Evolutionary conservation across 2,888 invertebrate species (phyloP).

Genomic region (Chrysodeixis includens): DNA sequence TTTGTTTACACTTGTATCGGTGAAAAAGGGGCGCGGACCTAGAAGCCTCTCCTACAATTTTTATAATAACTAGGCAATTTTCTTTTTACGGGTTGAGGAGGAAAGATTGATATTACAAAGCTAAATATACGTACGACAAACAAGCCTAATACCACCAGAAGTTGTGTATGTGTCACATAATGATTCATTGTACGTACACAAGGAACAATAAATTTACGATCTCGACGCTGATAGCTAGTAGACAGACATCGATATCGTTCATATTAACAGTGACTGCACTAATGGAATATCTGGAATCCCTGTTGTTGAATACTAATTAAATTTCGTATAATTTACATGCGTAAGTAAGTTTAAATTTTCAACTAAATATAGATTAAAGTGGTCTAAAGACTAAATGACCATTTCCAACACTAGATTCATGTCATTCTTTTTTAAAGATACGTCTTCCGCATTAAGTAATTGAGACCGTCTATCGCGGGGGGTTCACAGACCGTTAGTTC

Average conservation of each 20-base stretch:
- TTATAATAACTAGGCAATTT: constrained; percentile 10
- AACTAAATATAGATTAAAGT: too few species aligned
- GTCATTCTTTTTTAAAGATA: too few species aligned
- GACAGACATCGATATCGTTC: background rate
- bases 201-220: background rate
- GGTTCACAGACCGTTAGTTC: too few species aligned
- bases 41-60: constrained; percentile 6
- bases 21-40: constrained; percentile 1
- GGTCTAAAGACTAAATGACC: too few species aligned
- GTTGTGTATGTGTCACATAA: too few species aligned
- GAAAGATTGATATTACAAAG: background rate
- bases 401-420: too few species aligned
- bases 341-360: too few species aligned
- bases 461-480: too few species aligned
- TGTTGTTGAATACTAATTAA: background rate
- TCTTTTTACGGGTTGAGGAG: background rate
- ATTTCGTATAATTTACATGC: too few species aligned
- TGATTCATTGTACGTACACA: background rate
- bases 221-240: background rate
- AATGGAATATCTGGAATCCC: background rate
- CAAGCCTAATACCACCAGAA: too few species aligned
- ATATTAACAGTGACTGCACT: constrained; percentile 3
- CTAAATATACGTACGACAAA: background rate
- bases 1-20: constrained; percentile 25
- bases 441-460: too few species aligned